phyloP scores from a whole-genome alignment of 2,797 vertebrate species.

The Staurois parvus region DNA sequence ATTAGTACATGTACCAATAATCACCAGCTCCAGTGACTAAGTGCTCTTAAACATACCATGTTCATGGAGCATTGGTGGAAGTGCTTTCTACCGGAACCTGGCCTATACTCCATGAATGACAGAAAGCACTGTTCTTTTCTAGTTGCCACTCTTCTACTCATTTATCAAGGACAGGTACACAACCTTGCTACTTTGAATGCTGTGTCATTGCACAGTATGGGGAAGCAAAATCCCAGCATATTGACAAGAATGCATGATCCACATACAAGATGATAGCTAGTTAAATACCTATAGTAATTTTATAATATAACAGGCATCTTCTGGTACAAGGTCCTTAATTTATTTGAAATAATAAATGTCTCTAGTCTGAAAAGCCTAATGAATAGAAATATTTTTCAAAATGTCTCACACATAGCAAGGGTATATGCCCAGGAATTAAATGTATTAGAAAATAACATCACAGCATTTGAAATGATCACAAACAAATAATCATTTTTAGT shows the following conservation, averaged over 20 bases:
- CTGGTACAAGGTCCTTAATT: too few species aligned
- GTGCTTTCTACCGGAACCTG: neutral
- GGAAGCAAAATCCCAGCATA: neutral
- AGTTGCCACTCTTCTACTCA: too few species aligned
- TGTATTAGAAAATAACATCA: neutral
- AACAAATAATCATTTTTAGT: neutral
- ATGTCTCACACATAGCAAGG: neutral
- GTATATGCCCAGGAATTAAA: neutral
- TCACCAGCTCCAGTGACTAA: constrained; percentile 7
- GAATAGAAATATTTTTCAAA: neutral
- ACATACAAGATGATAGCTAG: neutral
- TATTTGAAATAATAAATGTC: too few species aligned
- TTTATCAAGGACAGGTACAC: neutral
- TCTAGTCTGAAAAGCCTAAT: neutral
- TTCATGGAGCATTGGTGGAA: neutral
- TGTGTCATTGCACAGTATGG: neutral
- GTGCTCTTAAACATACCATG: neutral
- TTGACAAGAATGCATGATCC: neutral
- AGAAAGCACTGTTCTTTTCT: neutral
- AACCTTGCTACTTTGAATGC: neutral
- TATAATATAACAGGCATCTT: too few species aligned
- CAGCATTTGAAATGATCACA: neutral
- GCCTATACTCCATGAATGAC: neutral
- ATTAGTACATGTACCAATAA: neutral
- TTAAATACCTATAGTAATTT: too few species aligned